Conservation (phyloP, 2,113 vertebrate species). For the Lophius piscatorius region DNA sequence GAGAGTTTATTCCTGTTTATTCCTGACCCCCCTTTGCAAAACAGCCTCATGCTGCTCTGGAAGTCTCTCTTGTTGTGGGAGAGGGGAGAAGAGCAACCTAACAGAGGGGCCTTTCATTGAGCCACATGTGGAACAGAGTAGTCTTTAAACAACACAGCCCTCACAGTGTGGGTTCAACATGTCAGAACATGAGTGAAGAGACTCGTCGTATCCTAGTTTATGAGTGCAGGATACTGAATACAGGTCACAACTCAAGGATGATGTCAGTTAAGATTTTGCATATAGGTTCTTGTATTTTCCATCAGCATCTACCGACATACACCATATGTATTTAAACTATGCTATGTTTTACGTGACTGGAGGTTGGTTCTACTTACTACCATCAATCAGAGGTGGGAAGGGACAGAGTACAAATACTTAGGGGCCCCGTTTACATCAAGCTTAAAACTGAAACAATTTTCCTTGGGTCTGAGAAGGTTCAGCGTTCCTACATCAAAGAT, state of each 20-base stretch:
- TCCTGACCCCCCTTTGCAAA: conserved; percentile 47
- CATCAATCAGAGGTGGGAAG: too few relatives aligned
- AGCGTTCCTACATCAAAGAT: too few relatives aligned
- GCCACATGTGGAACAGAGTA: conserved; percentile 31
- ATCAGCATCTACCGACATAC: background rate
- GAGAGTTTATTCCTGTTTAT: conserved; percentile 55
- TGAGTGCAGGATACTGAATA: conserved; percentile 23
- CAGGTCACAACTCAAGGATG: conserved; percentile 7
- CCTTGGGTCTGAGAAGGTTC: too few relatives aligned
- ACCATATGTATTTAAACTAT: too few relatives aligned
- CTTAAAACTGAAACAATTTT: too few relatives aligned
- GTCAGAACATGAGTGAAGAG: conserved; percentile 59
- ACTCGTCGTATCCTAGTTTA: conserved; percentile 28
- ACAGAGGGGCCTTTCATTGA: conserved; percentile 47
- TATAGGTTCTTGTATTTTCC: conserved; percentile 28
- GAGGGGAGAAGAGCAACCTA: conserved; percentile 27
- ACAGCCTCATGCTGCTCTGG: conserved; percentile 25
- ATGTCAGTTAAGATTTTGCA: conserved; percentile 15
- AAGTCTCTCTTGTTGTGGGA: conserved; percentile 49
- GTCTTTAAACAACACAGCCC: conserved; percentile 52
- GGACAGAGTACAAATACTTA: too few relatives aligned
- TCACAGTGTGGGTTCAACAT: conserved; percentile 52
- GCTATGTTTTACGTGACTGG: too few relatives aligned
- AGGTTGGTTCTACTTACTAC: too few relatives aligned
- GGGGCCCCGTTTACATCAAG: too few relatives aligned